These are phyloP conservation scores for Motacilla tschutschensis DNA, from an alignment of 2,113 vertebrate species.

Conservation along the genomic window DNA sequence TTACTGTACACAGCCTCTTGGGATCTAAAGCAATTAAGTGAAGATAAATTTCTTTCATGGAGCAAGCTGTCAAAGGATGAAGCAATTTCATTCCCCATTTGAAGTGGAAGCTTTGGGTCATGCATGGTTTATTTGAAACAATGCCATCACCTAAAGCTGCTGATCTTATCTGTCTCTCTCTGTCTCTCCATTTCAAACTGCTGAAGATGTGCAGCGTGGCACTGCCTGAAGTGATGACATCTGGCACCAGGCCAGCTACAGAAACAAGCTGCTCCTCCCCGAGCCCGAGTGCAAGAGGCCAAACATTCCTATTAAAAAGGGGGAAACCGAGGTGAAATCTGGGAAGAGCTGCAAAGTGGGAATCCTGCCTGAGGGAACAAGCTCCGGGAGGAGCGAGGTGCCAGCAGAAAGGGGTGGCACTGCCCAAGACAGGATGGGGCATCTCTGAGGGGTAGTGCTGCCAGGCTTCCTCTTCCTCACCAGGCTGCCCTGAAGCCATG, in stretches of 20 bases:
- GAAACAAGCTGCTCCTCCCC: slow-evolving; percentile 70
- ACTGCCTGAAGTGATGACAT: slow-evolving; percentile 81
- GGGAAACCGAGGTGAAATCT: slow-evolving; percentile 55
- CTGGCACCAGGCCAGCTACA: slow-evolving; percentile 76
- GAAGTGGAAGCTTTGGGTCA: slow-evolving; percentile 85
- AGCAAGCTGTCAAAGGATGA: slow-evolving; percentile 84
- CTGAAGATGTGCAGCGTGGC: slow-evolving; percentile 80
- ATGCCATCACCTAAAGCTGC: slow-evolving; percentile 86
- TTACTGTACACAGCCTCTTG: slow-evolving; percentile 75
- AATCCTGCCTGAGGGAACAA: not conserved
- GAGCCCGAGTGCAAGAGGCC: slow-evolving; percentile 60
- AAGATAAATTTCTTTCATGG: slow-evolving; percentile 85
- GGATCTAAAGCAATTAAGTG: slow-evolving; percentile 80
- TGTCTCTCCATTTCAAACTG: slow-evolving; percentile 76
- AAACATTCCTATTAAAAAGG: slow-evolving; percentile 63
- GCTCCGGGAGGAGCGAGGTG: not conserved
- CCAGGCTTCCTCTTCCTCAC: not conserved
- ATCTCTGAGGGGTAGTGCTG: not conserved
- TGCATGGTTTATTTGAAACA: slow-evolving; percentile 85
- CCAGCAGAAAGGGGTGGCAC: not conserved
- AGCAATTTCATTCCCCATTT: slow-evolving; percentile 84
- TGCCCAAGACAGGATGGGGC: not conserved
- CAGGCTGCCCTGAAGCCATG: not conserved
- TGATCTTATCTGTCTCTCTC: slow-evolving; percentile 80
- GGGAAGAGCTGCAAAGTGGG: slow-evolving; percentile 50